Percentiles rank a stretch among this genome's conserved stretches.
Conservation (phyloP, 1,140 invertebrate genomes). For the Charaxes varanes region DNA sequence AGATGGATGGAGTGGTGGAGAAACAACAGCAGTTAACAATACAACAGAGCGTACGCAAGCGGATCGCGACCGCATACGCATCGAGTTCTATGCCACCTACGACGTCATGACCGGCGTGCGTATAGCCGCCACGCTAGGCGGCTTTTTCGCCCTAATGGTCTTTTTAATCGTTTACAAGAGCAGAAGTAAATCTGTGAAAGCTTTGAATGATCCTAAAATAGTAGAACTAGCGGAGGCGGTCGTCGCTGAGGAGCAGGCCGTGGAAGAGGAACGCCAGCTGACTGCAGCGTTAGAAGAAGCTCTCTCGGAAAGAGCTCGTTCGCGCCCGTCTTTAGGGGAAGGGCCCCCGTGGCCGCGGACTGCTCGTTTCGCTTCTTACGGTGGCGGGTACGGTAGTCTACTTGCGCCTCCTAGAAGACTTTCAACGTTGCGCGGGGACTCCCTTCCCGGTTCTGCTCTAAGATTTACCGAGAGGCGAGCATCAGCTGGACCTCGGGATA, state of each 20-base stretch:
- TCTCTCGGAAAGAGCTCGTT: constrained; percentile 69
- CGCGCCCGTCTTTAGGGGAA: constrained; percentile 64
- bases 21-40: constrained; percentile 42
- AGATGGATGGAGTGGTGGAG: constrained; percentile 54
- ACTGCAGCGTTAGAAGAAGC: constrained; percentile 83
- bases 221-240: constrained; percentile 80
- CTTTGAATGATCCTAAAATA: constrained; percentile 80
- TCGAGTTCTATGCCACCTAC: constrained; percentile 91
- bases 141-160: constrained; percentile 91
- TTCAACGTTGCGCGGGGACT: constrained; percentile 71
- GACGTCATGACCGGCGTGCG: constrained; percentile 93
- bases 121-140: constrained; percentile 90
- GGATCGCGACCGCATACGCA: constrained; percentile 77
- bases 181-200: constrained; percentile 81
- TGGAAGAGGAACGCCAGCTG: constrained; percentile 83
- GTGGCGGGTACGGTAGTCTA: constrained; percentile 81
- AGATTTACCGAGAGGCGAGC: constrained; percentile 72
- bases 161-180: constrained; percentile 91
- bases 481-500: constrained; percentile 74
- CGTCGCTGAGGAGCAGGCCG: constrained; percentile 81
- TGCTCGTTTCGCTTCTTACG: constrained; percentile 80
- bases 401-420: constrained; percentile 77
- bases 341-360: constrained; percentile 71
- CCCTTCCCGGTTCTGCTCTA: constrained; percentile 71
- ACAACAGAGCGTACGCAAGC: constrained; percentile 47